Conservation (phyloP, 1,140 invertebrate species). For the Anastrepha obliqua region DNA sequence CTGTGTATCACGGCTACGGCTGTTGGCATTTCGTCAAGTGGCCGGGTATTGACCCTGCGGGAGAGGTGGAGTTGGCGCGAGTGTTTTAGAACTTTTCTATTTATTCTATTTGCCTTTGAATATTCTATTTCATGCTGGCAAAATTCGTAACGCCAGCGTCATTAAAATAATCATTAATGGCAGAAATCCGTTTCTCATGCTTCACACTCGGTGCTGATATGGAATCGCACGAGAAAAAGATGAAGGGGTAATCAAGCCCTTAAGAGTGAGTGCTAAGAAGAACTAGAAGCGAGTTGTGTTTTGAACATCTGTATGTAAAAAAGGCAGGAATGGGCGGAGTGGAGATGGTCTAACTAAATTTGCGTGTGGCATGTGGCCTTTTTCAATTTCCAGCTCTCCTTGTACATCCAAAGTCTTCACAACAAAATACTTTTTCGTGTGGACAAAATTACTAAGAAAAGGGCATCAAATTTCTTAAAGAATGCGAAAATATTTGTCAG, state of each 20-base stretch:
- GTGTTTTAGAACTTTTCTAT: neutral
- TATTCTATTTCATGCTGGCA: constrained; percentile 12
- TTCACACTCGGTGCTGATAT: neutral
- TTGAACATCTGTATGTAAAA: no score
- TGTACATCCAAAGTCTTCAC: no score
- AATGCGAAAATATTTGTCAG: neutral
- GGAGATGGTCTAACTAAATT: no score
- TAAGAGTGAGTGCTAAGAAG: no score
- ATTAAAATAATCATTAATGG: constrained; percentile 45
- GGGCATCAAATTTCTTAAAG: no score
- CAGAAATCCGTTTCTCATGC: constrained; percentile 15
- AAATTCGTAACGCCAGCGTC: constrained; percentile 35
- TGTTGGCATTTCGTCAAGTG: constrained; percentile 42
- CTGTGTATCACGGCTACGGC: neutral
- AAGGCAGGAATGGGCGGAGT: no score
- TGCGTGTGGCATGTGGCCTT: no score
- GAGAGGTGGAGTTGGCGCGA: neutral
- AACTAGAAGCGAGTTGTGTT: no score
- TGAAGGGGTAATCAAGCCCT: no score
- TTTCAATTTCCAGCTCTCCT: no score
- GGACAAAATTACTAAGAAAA: no score
- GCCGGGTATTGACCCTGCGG: constrained; percentile 29
- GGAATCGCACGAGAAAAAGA: neutral
- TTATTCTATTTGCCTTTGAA: neutral
- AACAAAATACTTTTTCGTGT: no score